phyloP scores from a whole-genome alignment of 2,113 vertebrate species.

The Equus przewalskii region DNA sequence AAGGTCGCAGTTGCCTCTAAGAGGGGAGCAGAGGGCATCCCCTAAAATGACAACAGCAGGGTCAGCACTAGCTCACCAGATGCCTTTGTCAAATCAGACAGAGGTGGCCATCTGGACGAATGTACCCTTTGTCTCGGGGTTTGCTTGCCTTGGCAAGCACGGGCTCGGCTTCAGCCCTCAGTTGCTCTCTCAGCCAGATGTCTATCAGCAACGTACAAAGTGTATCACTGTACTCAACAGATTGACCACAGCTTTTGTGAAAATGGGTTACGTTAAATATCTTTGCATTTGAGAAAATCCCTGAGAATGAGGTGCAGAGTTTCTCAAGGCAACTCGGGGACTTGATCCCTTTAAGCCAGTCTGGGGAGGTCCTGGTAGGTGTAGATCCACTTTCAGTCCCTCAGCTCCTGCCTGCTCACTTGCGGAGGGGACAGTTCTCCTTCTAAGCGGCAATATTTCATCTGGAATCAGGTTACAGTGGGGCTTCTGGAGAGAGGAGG shows the following conservation, averaged over 20 bases:
- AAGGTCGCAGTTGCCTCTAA: neutral
- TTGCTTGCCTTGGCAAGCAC: neutral
- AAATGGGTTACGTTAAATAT: slow-evolving; percentile 52
- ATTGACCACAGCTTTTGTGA: neutral
- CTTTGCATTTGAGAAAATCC: neutral
- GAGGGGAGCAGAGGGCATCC: neutral
- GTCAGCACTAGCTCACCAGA: neutral
- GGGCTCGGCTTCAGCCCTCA: neutral
- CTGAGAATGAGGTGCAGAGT: neutral
- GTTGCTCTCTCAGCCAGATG: neutral
- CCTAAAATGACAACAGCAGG: neutral
- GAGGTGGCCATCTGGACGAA: neutral
- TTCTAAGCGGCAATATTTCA: neutral
- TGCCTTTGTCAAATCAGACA: neutral
- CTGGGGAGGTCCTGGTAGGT: neutral
- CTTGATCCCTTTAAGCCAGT: neutral
- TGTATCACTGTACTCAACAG: neutral
- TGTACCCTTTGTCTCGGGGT: neutral
- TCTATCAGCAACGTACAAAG: neutral
- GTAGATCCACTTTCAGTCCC: neutral
- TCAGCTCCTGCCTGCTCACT: neutral
- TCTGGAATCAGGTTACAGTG: neutral
- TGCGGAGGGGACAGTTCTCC: neutral
- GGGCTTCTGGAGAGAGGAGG: neutral
- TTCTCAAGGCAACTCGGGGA: neutral